A percentile compares a stretch with the other conserved stretches of the same genome.
Conservation (phyloP, 2,113 vertebrate genomes). For the Spizaetus ornatus region DNA sequence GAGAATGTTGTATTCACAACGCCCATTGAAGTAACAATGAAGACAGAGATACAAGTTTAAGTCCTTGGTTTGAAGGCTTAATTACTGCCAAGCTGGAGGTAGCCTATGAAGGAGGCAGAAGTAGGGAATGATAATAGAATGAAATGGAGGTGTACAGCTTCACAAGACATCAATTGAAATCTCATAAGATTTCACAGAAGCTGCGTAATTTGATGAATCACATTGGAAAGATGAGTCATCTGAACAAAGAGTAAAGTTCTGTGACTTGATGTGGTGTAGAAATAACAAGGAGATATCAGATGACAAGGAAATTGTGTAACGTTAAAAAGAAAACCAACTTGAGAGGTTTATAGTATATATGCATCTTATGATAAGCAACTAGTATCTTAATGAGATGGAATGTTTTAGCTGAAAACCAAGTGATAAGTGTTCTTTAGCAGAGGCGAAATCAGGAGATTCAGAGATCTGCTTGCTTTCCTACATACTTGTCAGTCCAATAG, state of each 20-base stretch:
- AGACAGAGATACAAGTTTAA: not conserved
- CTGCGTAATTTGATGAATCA: constrained; percentile 30
- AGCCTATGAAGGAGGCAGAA: not conserved
- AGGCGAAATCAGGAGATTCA: not conserved
- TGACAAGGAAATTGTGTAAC: not conserved
- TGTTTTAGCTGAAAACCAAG: not conserved
- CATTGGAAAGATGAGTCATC: constrained; percentile 44
- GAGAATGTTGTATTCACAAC: not conserved
- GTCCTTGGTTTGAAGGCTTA: not conserved
- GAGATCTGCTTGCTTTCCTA: not conserved
- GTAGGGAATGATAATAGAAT: not conserved
- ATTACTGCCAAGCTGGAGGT: not conserved
- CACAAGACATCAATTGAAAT: not conserved
- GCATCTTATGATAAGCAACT: not conserved
- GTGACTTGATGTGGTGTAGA: constrained; percentile 1
- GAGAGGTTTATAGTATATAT: not conserved
- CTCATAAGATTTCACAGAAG: not conserved
- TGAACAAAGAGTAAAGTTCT: constrained; percentile 15
- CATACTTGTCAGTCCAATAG: not conserved
- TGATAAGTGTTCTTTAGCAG: not conserved
- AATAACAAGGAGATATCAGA: not conserved
- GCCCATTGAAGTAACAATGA: not conserved
- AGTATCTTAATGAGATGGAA: not conserved
- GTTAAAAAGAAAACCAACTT: not conserved
- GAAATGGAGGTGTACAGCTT: constrained; percentile 24